Evolutionary conservation across 2,797 vertebrate species (phyloP), one percentile per base, ranked within the genome.

Genomic region (Aselliscus stoliczkanus): DNA sequence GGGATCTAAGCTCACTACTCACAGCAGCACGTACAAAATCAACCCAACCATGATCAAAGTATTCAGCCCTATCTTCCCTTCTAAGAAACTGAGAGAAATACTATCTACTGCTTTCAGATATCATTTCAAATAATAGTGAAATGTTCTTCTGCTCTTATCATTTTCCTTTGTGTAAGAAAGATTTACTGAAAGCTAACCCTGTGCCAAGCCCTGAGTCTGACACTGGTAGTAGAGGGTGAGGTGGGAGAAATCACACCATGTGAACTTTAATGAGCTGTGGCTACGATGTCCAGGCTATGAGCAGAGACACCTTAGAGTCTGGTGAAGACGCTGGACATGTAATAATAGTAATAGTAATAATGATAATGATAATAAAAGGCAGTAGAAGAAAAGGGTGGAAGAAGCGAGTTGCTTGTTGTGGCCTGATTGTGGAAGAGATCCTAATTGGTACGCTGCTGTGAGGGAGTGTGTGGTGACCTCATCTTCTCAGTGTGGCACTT

Each of bases 41-140:
- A 87, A 56, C 31, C 37, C 50, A 13, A 75, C 10, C 4, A 9
- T 39, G 34, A 37, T 5, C 20, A 15, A 69, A n/a, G 11, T 58
- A 13, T 81, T 76, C 31, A 84, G 50, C 4, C 15, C 31, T 81
- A 1, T 88, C 79, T 88, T 44, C 13, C 37, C 15, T 14, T 39
- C 25, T 21, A 81, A 84, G 72, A 94, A 93, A 92, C 4, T 27
- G 44, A 92, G 54, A 47, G n/a, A 83, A 80, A 75, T 70, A 50
- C 25, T 64, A 81, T 18, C 8, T 15, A 27, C 72, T 34, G 20
- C 60, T 37, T 90, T 85, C 47, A 44, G 47, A 72, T 29, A 50
- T 21, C 29, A 80, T 81, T 84, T 72, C 83, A 89, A 77, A 31
- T 52, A 69, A 50, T 25, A 4, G 7, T 54, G 37, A 69, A 67